Evolutionary conservation across 2,888 invertebrate species (phyloP), one percentile per base, ranked within the genome.

Genomic region (Enoplolaimus lenunculus): DNA sequence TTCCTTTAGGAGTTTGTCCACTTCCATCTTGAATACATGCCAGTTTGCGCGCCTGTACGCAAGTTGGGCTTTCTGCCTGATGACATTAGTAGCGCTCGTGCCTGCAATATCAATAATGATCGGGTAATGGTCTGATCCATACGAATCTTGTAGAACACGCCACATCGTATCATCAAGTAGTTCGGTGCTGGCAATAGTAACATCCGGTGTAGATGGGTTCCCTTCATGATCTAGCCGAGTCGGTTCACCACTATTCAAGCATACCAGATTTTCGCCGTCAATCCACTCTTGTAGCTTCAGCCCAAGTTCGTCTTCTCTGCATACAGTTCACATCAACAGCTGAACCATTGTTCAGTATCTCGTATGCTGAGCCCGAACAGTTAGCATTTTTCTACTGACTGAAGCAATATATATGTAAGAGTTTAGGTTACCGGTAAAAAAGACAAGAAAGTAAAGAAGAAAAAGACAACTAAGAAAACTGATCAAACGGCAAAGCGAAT

Each of bases 121-220:
- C 31, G 62, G 62, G 29, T 62, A 31, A 31, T 62, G 62, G 62
- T 62, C 62, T 62, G 62, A 62, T 26, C 28, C 31, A 31, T 62
- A 31, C 62, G 31, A 31, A 62, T 62, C 62, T n/a, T 29, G 62
- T 31, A 31, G 28, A 31, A 29, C 28, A 26, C 62, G 31, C 29
- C 31, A 26, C 16, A n/a, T 29, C 31, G 28, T 62, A 62, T 31
- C 62, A n/a, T 62, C 62, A 26, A 26, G 31, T 62, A 26, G 62
- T n/a, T 26, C 62, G 29, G 28, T 26, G 29, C 28, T 26, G 28
- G 31, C 29, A 26, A 31, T 62, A 29, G 31, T 13, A 62, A 29
- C 62, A 29, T 26, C 29, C 62, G 62, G 29, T 62, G 62, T 29
- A 26, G 29, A 26, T n/a, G 29, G 62, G 29, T 31, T 31, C 31